These are phyloP conservation scores for Festucalex cinctus DNA, from an alignment of 2,113 vertebrate genomes.

Conservation along the genomic window DNA sequence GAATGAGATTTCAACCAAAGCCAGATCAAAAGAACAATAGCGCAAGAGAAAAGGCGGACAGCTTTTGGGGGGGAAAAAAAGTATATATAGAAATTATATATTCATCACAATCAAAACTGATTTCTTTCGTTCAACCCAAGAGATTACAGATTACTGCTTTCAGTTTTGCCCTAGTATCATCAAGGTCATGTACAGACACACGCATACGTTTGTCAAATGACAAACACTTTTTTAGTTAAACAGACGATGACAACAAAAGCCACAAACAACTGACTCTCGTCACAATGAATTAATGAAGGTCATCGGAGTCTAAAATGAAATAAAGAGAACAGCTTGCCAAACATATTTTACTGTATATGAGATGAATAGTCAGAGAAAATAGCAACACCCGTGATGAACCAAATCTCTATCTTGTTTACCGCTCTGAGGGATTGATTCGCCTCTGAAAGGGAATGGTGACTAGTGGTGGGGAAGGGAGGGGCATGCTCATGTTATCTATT, in stretches of 20 bases:
- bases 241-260: conserved; percentile 39
- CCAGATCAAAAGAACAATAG: conserved; percentile 77
- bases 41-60: conserved; percentile 55
- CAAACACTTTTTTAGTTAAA: conserved; percentile 53
- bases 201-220: conserved; percentile 63
- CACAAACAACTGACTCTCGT: conserved; percentile 21
- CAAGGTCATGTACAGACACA: conserved; percentile 43
- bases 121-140: conserved; percentile 46
- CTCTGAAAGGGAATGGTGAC: conserved; percentile 30
- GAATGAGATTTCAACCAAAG: conserved; percentile 83
- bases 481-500: conserved; percentile 66
- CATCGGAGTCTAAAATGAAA: conserved; percentile 31
- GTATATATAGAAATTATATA: conserved; percentile 72
- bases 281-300: conserved; percentile 58
- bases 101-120: conserved; percentile 83
- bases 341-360: conserved; percentile 35
- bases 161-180: conserved; percentile 42
- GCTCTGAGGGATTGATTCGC: conserved; percentile 45
- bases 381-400: conserved; percentile 44
- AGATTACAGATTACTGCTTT: conserved; percentile 47
- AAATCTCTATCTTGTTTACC: conserved; percentile 52
- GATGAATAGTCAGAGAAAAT: conserved; percentile 43
- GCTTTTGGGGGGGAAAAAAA: conserved; percentile 34
- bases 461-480: background rate
- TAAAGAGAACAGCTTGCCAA: conserved; percentile 44